Conservation (phyloP, 1,140 invertebrate genomes). For the Contarinia nasturtii region DNA sequence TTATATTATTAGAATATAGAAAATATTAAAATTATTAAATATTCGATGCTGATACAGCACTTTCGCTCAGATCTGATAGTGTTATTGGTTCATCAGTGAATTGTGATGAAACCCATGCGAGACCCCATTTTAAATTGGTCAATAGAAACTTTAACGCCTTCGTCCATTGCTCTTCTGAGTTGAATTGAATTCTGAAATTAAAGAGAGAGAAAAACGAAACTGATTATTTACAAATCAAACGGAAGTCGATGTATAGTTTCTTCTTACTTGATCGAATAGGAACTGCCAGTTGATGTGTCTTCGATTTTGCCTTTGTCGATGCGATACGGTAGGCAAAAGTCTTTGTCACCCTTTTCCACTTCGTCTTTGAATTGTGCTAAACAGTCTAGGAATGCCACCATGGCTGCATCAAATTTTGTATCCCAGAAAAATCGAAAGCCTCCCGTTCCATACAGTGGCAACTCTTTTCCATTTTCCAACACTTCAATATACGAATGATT, state of each 20-base stretch:
- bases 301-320: conserved; percentile 89
- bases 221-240: background rate
- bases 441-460: conserved; percentile 84
- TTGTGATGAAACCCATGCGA: conserved; percentile 94
- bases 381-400: conserved; percentile 95
- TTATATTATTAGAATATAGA: background rate
- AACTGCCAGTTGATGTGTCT: conserved; percentile 60
- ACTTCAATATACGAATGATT: conserved; percentile 94
- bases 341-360: conserved; percentile 56
- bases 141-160: conserved; percentile 97
- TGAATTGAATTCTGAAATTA: conserved; percentile 77
- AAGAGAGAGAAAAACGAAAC: background rate
- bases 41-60: too few relatives aligned
- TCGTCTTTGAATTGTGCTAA: conserved; percentile 80
- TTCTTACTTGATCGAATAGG: conserved; percentile 75
- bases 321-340: conserved; percentile 75
- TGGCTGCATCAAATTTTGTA: conserved; percentile 92
- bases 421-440: conserved; percentile 94
- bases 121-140: conserved; percentile 94
- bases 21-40: too few relatives aligned
- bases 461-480: conserved; percentile 54
- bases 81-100: conserved; percentile 24
- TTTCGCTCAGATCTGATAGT: background rate
- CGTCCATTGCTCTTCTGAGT: conserved; percentile 98
- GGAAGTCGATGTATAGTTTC: background rate